phyloP scores from a whole-genome alignment of 2,797 vertebrate genomes.

The Rhabdomys pumilio region DNA sequence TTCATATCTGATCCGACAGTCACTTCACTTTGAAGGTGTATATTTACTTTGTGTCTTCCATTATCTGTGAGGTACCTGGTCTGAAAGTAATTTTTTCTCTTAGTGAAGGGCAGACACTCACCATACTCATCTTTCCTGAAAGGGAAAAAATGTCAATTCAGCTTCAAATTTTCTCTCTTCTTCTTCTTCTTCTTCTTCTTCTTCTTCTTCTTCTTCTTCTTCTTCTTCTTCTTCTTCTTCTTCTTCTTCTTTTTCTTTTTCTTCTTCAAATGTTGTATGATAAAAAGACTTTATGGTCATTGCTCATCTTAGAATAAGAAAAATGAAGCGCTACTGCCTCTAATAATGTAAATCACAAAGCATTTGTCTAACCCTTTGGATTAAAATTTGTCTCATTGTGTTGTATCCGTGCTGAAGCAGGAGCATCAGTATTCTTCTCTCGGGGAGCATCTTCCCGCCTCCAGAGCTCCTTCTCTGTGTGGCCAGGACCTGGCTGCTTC shows the following conservation, averaged over 20 bases:
- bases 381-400: background rate
- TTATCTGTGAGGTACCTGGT: background rate
- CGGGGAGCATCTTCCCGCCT: background rate
- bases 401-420: background rate
- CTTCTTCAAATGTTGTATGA: background rate
- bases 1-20: background rate
- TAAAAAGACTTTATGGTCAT: constrained; percentile 33
- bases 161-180: constrained; percentile 30
- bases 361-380: background rate
- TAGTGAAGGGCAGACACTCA: background rate
- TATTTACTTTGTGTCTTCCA: constrained; percentile 30
- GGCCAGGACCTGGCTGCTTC: background rate
- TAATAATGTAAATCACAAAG: background rate
- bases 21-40: constrained; percentile 18
- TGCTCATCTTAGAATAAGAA: constrained; percentile 7
- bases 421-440: background rate
- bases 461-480: background rate
- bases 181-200: too few species aligned
- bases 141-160: constrained; percentile 36
- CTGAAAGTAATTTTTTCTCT: constrained; percentile 31
- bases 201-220: too few species aligned
- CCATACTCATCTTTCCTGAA: constrained; percentile 14
- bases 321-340: constrained; percentile 5
- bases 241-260: background rate
- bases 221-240: too few species aligned